Conservation (phyloP, 2,113 vertebrate genomes). For the Seriola aureovittata region DNA sequence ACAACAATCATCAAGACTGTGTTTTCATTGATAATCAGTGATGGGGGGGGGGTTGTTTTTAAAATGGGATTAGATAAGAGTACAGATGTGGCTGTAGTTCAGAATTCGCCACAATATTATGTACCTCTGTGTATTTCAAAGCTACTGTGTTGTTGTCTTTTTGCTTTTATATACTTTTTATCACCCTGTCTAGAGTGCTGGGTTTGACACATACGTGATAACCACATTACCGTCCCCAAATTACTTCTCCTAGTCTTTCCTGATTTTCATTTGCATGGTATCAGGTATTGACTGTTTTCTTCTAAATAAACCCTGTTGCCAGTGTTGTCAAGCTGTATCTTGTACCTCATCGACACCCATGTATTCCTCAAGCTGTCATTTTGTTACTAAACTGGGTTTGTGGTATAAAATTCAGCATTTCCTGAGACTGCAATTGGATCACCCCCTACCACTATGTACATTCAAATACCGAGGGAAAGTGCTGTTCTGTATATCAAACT, state of each 20-base stretch:
- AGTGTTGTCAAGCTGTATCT: conserved; percentile 54
- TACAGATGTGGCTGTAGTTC: neutral
- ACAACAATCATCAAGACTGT: conserved; percentile 23
- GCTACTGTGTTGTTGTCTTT: conserved; percentile 8
- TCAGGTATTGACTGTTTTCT: conserved; percentile 30
- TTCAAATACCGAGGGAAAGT: conserved; percentile 74
- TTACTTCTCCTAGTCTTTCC: conserved; percentile 25
- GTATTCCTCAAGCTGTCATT: conserved; percentile 68
- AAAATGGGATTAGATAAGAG: neutral
- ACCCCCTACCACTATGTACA: conserved; percentile 68
- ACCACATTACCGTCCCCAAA: conserved; percentile 17
- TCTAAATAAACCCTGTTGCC: conserved; percentile 46
- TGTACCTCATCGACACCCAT: conserved; percentile 47
- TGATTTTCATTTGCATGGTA: conserved; percentile 52
- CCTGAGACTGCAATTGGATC: conserved; percentile 69
- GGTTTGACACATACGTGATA: conserved; percentile 45
- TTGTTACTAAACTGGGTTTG: conserved; percentile 61
- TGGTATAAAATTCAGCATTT: conserved; percentile 53
- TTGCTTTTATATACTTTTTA: conserved; percentile 4
- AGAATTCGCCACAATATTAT: neutral
- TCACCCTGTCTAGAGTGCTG: neutral
- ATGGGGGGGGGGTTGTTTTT: neutral
- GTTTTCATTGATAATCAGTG: conserved; percentile 31
- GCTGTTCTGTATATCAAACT: conserved; percentile 78
- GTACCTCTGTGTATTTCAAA: conserved; percentile 20